Evolutionary conservation across 2,888 invertebrate species (phyloP), one percentile per base, ranked within the genome.

Genomic region (Philhelius pedissequus): DNA sequence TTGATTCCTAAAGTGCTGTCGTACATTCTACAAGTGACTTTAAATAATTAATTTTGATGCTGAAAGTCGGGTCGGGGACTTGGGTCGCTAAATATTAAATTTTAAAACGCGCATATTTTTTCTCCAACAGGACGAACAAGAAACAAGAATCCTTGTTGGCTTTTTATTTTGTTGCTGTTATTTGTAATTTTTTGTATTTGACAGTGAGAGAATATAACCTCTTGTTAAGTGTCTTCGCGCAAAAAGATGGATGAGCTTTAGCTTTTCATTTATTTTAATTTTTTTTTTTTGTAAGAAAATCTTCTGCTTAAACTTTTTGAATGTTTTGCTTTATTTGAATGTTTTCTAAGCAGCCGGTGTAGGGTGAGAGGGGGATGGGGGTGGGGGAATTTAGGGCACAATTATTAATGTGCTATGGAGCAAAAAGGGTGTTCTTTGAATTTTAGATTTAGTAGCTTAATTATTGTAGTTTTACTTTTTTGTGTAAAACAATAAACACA

Each of bases 41-140:
- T 69, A 78, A 83, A 83, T 74, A 74, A 83, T 78, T 78, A 78
- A 78, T 74, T 78, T 73, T 77, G 43, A 73, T 78, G 56, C 48
- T 52, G 52, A 50, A 60, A 60, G 60, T 43, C 27, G 54, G 22
- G 48, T 58, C 32, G 18, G 20, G n/a, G 3, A 13, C 38, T 40
- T 40, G 25, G 35, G 25, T 60, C 32, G 58, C 58, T 71, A 35
- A 62, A 62, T 62, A 27, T 43, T 43, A 43, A 62, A 43, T 43
- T 27, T 27, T 43, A 18, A 15, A 62, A 27, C 7, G 11, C 40
- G 18, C 62, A 62, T 43, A 62, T 62, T 62, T 43, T 40, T 40
- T 27, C 18, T 38, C 11, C 27, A 2, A n/a, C n/a, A 4, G 9
- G 15, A 40, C 13, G 8, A 22, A 30, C 18, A 54, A 11, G 0